phyloP scores from a whole-genome alignment of 2,113 vertebrate genomes.

The Bujurquina vittata region DNA sequence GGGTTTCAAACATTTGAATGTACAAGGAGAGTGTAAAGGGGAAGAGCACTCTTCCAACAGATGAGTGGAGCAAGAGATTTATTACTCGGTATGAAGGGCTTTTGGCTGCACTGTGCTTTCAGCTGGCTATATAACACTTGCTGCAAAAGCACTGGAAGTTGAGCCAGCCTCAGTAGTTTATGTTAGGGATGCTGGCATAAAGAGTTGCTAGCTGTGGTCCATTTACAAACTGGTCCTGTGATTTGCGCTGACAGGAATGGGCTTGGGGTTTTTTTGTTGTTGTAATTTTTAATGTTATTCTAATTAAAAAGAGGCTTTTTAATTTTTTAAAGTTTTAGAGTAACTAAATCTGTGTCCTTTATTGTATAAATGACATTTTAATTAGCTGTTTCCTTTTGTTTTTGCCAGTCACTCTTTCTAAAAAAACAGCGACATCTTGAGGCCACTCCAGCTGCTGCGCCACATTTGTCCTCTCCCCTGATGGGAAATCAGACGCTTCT shows the following conservation, averaged over 20 bases:
- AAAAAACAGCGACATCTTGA: neutral
- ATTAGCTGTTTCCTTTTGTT: neutral
- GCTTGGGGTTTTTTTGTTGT: too few species aligned
- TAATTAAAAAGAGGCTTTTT: neutral
- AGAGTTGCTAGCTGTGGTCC: neutral
- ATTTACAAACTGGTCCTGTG: neutral
- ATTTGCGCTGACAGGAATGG: accelerated
- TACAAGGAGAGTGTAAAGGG: neutral
- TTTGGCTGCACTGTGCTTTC: neutral
- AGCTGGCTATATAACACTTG: neutral
- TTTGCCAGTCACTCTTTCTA: too few species aligned
- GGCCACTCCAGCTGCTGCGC: neutral
- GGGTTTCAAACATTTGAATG: neutral
- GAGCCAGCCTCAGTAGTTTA: neutral
- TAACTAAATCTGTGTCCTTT: neutral
- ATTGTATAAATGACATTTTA: neutral
- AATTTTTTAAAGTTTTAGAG: neutral
- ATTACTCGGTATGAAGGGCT: neutral
- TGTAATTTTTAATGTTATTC: neutral
- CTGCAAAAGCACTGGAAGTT: neutral
- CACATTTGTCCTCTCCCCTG: neutral
- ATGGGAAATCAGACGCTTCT: neutral
- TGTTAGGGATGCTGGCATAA: neutral
- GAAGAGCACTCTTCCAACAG: neutral
- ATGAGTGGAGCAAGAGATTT: neutral